A percentile compares a stretch with the other conserved stretches of the same genome.
Conservation (phyloP, 2,888 invertebrate species). For the Oasisia sp. region DNA sequence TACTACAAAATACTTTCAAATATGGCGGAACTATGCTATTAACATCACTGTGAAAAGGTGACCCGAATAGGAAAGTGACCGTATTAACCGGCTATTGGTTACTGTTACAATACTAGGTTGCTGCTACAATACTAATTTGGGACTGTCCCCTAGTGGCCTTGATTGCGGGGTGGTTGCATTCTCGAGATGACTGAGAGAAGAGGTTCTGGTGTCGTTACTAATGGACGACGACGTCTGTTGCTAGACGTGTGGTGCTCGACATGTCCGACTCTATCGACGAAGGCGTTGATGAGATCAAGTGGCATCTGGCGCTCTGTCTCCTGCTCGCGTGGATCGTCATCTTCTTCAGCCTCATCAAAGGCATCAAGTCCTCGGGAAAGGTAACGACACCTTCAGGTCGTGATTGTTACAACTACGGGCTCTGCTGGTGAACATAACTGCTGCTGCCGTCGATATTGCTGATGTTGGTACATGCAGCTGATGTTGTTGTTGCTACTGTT, state of each 20-base stretch:
- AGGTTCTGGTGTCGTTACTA: not conserved
- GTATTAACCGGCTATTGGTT: too few species aligned
- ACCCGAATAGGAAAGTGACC: too few species aligned
- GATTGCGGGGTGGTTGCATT: too few species aligned
- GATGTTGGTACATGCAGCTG: not conserved
- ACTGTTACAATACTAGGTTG: too few species aligned
- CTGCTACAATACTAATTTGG: too few species aligned
- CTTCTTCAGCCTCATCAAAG: slow-evolving; percentile 60
- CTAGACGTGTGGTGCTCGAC: slow-evolving; percentile 52
- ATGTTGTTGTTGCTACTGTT: too few species aligned
- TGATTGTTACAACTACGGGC: not conserved
- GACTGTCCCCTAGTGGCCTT: too few species aligned
- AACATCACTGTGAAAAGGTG: too few species aligned
- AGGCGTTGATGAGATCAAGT: slow-evolving; percentile 49
- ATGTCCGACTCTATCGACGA: slow-evolving; percentile 52
- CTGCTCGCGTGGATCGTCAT: slow-evolving; percentile 59
- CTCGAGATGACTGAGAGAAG: too few species aligned
- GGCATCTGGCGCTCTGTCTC: slow-evolving; percentile 56
- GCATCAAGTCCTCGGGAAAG: slow-evolving; percentile 62
- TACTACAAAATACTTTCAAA: too few species aligned
- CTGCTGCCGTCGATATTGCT: not conserved
- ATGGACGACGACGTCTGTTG: not conserved
- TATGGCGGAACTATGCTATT: too few species aligned
- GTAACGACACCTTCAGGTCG: slow-evolving; percentile 27
- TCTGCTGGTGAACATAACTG: not conserved